Evolutionary conservation across 2,797 vertebrate genomes (phyloP), one percentile per base, ranked within the genome.

Genomic region (Gambelia wislizenii): DNA sequence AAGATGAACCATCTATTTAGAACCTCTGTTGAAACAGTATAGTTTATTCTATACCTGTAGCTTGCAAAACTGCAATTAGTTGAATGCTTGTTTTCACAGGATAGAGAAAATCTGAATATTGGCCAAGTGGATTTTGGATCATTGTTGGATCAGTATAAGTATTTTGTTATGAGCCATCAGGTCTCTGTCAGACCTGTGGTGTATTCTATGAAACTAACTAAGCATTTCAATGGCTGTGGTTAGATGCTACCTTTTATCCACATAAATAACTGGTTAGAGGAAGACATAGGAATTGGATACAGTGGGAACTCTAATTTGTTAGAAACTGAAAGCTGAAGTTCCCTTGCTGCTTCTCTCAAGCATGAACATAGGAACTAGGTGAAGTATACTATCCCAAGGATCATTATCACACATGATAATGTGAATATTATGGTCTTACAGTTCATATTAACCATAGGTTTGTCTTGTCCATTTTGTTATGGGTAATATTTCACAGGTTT

Each of bases 111-210:
- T 18, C 18, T 16, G 39, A 25, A 64, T 16, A 42, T n/a, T 61
- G 52, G 27, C n/a, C 25, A 44, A 4, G 9, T 82, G 67, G 39
- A 25, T 16, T 20, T 16, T 25, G 36, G 61, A 59, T 20, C 18
- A 1, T 82, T 81, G 30, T 72, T 74, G 42, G 20, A 47, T 74
- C 22, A 82, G 47, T 12, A 61, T 49, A 20, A 70, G 13, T 42
- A 56, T 72, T 81, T 59, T 72, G 77, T 84, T 72, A 89, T 80
- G 87, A 93, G 93, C 83, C 93, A 10, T 8, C 88, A 92, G 14
- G 25, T 52, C 91, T 77, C 81, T 93, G 75, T 90, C 89, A 89
- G 92, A 93, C 93, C 93, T 95, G 89, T 47, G 8, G 61, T 69
- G 22, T 16, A 33, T 67, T 67, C 64, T 33, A 70, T 70, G 18